These are phyloP conservation scores for Yponomeuta evonymella DNA, from an alignment of 2,888 invertebrate genomes.

Conservation along the genomic window DNA sequence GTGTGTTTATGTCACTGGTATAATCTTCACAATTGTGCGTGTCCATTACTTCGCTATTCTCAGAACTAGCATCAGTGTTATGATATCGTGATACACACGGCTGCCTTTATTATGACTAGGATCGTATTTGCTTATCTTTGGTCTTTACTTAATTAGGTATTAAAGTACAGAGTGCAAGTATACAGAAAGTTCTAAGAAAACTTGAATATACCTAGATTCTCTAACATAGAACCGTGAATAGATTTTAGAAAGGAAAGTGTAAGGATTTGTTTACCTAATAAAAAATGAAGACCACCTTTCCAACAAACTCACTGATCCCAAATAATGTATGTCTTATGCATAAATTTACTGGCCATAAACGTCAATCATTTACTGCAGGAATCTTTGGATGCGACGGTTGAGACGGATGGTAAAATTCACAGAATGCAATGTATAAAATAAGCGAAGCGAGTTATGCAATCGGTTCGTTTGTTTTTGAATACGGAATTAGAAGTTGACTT, in stretches of 20 bases:
- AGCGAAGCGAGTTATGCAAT: not conserved
- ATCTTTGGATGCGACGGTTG: not conserved
- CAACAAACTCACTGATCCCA: not conserved
- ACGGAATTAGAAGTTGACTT: not conserved
- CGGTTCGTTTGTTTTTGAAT: not conserved
- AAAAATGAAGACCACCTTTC: no score
- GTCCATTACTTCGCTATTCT: not conserved
- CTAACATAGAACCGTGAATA: no score
- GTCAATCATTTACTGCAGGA: not conserved
- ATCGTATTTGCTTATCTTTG: conserved; percentile 1
- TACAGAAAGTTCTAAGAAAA: no score
- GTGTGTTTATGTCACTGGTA: not conserved
- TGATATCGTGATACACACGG: not conserved
- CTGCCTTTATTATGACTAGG: not conserved
- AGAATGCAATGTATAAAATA: not conserved
- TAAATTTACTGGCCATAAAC: not conserved
- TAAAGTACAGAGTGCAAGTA: no score
- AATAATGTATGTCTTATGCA: not conserved
- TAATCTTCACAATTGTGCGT: not conserved
- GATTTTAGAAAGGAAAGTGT: no score
- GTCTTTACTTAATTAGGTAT: not conserved
- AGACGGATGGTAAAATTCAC: not conserved
- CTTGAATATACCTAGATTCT: no score
- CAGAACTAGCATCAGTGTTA: not conserved
- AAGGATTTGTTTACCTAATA: no score